Evolutionary conservation across 1,140 invertebrate genomes (phyloP).

Genomic region (Tetramorium alpestre): DNA sequence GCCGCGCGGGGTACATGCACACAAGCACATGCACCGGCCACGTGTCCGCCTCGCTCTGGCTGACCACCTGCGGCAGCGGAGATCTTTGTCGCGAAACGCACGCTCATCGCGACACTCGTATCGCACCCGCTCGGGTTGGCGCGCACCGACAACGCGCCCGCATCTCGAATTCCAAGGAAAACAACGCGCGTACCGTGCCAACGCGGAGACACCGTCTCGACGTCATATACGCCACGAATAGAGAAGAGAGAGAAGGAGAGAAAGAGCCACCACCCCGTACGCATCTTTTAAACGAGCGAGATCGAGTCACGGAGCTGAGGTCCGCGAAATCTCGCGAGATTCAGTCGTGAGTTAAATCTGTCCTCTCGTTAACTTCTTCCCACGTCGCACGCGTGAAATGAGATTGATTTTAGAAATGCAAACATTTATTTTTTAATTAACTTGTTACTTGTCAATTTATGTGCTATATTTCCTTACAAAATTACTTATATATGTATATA

Average conservation of each 20-base stretch:
- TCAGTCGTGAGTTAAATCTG: constrained; percentile 9
- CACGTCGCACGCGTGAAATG: neutral
- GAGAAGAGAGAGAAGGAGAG: neutral
- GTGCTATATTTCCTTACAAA: neutral
- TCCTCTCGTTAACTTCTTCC: neutral
- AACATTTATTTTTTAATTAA: neutral
- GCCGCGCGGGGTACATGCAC: neutral
- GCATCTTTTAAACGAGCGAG: neutral
- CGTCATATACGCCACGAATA: constrained; percentile 55
- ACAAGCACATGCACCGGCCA: constrained; percentile 60
- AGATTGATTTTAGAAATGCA: neutral
- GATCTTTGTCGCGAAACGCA: constrained; percentile 68
- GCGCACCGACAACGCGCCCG: constrained; percentile 44
- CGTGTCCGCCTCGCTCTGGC: constrained; percentile 59
- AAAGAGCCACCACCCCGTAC: constrained; percentile 1
- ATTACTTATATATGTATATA: too few relatives aligned
- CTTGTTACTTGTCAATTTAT: neutral
- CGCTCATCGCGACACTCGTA: constrained; percentile 25
- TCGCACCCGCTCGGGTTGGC: constrained; percentile 8
- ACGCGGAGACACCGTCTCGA: constrained; percentile 43
- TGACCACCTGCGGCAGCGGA: constrained; percentile 66
- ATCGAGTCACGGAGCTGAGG: neutral
- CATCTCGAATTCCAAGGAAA: constrained; percentile 73
- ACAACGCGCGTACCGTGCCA: constrained; percentile 65
- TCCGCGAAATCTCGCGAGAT: constrained; percentile 17